These are phyloP conservation scores for Lagopus leucura DNA, from an alignment of 2,113 vertebrate species.

Conservation along the genomic window DNA sequence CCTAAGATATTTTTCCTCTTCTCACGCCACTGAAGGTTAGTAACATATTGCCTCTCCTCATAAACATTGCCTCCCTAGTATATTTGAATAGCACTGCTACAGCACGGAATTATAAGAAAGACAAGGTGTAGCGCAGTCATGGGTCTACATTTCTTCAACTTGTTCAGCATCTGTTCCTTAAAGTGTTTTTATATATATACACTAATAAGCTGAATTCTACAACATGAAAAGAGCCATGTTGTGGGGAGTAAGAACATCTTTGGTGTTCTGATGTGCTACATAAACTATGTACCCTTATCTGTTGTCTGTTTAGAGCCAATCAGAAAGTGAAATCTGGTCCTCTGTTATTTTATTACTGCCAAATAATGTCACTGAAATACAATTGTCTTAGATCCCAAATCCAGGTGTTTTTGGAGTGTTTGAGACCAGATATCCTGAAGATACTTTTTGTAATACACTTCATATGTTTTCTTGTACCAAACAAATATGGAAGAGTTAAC, in stretches of 20 bases:
- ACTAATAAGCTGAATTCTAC: not conserved
- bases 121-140: not conserved
- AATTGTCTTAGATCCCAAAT: not conserved
- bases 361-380: not conserved
- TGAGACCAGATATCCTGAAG: not conserved
- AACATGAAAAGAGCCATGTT: not conserved
- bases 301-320: slow-evolving; percentile 46
- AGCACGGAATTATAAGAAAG: not conserved
- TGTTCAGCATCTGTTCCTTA: not conserved
- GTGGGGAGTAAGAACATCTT: not conserved
- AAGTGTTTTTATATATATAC: not conserved
- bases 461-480: not conserved
- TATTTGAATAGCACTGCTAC: not conserved
- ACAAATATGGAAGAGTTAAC: slow-evolving; percentile 26
- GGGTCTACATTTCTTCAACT: not conserved
- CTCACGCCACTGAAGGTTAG: not conserved
- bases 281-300: slow-evolving; percentile 25
- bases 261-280: not conserved
- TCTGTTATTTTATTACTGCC: not conserved
- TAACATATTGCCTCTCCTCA: not conserved
- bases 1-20: not conserved
- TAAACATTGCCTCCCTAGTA: not conserved
- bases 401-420: not conserved
- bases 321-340: slow-evolving; percentile 39
- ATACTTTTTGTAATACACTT: not conserved